phyloP scores from a whole-genome alignment of 2,888 invertebrate genomes.

The Cryptus armator region DNA sequence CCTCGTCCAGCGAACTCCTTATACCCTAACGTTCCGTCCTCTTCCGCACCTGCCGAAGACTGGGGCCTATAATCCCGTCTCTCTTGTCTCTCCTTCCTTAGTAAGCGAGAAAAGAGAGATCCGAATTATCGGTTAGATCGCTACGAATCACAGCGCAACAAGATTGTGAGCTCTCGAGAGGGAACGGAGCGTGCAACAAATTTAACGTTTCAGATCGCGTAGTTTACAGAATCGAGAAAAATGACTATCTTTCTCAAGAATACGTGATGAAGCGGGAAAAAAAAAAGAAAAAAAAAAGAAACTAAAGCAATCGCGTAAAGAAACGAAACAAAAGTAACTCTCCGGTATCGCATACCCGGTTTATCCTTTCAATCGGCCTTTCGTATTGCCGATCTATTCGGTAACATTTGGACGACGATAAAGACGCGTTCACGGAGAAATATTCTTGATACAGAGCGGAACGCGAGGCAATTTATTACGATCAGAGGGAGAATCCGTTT shows the following conservation, averaged over 20 bases:
- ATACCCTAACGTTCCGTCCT: slow-evolving; percentile 46
- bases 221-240: slow-evolving; percentile 38
- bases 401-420: too few relatives aligned
- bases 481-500: slow-evolving; percentile 68
- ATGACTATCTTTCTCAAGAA: slow-evolving; percentile 22
- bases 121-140: slow-evolving; percentile 60
- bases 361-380: background rate
- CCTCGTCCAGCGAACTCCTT: slow-evolving; percentile 60
- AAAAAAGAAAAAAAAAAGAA: too few relatives aligned
- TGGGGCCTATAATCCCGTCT: slow-evolving; percentile 72
- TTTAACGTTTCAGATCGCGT: slow-evolving; percentile 46
- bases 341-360: background rate
- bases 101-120: slow-evolving; percentile 17
- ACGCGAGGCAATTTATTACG: slow-evolving; percentile 64
- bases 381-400: slow-evolving; percentile 7
- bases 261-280: too few relatives aligned
- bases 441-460: slow-evolving; percentile 54
- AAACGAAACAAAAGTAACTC: background rate
- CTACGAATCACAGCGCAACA: slow-evolving; percentile 59
- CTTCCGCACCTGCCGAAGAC: slow-evolving; percentile 65
- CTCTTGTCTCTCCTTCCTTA: slow-evolving; percentile 35
- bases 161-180: slow-evolving; percentile 64
- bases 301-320: too few relatives aligned
- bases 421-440: slow-evolving; percentile 16
- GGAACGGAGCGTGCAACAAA: slow-evolving; percentile 53